Conservation (phyloP, 2,113 vertebrate species). For the Seriola aureovittata region DNA sequence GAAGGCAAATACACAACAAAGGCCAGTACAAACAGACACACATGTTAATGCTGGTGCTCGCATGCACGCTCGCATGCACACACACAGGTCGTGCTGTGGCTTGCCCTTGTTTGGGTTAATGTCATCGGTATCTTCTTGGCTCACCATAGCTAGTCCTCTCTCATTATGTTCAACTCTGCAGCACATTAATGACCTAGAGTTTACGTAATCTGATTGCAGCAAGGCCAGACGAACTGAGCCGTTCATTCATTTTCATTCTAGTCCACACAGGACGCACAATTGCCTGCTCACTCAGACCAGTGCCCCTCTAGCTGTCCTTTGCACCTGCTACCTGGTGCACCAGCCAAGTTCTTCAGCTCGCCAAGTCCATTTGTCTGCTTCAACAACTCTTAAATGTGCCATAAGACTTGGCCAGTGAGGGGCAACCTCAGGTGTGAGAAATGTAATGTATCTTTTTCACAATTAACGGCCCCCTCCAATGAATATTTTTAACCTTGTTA, state of each 20-base stretch:
- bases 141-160: background rate
- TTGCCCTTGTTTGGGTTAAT: slow-evolving; percentile 44
- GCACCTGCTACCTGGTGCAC: slow-evolving; percentile 63
- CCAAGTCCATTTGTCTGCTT: slow-evolving; percentile 62
- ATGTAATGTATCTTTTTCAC: background rate
- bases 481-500: too few species aligned
- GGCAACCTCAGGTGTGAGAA: slow-evolving; percentile 3
- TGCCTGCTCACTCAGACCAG: slow-evolving; percentile 52
- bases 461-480: background rate
- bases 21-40: slow-evolving; percentile 1
- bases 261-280: slow-evolving; percentile 47
- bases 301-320: slow-evolving; percentile 54
- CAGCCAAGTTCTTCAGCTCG: slow-evolving; percentile 38
- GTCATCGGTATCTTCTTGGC: slow-evolving; percentile 35
- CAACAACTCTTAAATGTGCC: slow-evolving; percentile 52
- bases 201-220: slow-evolving; percentile 60
- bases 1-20: slow-evolving; percentile 46
- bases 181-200: slow-evolving; percentile 34
- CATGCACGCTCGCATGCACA: background rate
- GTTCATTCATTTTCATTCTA: slow-evolving; percentile 46
- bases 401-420: slow-evolving; percentile 7
- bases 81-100: slow-evolving; percentile 8
- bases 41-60: background rate
- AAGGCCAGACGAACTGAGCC: slow-evolving; percentile 37
- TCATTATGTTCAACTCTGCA: slow-evolving; percentile 3